These are phyloP conservation scores for Callionymus lyra DNA, from an alignment of 2,113 vertebrate genomes.

Conservation along the genomic window DNA sequence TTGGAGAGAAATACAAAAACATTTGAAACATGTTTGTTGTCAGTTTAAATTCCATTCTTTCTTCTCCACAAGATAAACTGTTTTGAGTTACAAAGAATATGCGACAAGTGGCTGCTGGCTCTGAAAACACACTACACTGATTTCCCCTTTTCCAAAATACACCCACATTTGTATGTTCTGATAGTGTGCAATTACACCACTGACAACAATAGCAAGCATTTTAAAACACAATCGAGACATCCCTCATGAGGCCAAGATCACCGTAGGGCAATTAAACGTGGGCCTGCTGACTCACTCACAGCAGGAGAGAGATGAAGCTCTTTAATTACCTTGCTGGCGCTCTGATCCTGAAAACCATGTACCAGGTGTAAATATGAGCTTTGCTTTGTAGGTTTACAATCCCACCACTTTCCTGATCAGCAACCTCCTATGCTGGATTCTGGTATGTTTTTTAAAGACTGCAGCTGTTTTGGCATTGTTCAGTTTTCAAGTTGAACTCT, in stretches of 20 bases:
- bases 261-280: slow-evolving; percentile 44
- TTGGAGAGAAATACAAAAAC: too few relatives aligned
- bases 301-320: slow-evolving; percentile 21
- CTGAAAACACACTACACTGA: slow-evolving; percentile 26
- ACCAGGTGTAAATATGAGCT: slow-evolving; percentile 23
- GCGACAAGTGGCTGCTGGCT: slow-evolving; percentile 6
- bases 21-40: too few relatives aligned
- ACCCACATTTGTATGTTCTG: too few relatives aligned
- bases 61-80: slow-evolving; percentile 13
- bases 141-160: background rate
- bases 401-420: slow-evolving; percentile 11
- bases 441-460: slow-evolving; percentile 14
- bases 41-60: slow-evolving; percentile 40
- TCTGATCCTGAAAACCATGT: slow-evolving; percentile 18
- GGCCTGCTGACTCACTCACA: slow-evolving; percentile 36
- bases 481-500: too few relatives aligned
- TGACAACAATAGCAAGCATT: slow-evolving; percentile 15
- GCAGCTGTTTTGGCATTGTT: slow-evolving; percentile 1
- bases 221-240: slow-evolving; percentile 33
- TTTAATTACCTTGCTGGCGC: slow-evolving; percentile 32
- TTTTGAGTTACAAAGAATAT: slow-evolving; percentile 24
- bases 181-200: too few relatives aligned
- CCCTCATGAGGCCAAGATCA: slow-evolving; percentile 33
- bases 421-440: slow-evolving; percentile 11
- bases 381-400: slow-evolving; percentile 16